Evolutionary conservation across 2,797 vertebrate species (phyloP), one percentile per base, ranked within the genome.

Genomic region (Alca torda): DNA sequence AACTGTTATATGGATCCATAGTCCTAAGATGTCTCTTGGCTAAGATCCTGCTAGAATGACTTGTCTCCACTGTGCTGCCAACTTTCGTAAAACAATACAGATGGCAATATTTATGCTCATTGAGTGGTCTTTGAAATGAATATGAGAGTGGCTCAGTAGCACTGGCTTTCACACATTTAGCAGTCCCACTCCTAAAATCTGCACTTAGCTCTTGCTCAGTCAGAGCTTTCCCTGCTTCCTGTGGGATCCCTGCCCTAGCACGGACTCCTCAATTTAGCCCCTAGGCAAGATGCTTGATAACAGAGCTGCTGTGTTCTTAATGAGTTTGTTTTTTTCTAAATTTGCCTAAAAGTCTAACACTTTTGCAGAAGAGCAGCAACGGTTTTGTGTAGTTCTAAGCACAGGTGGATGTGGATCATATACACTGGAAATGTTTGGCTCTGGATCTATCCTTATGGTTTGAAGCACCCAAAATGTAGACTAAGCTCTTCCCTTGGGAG

Each of bases 91-190:
- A 93, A 85, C 89, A 92, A 92, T 94, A 85, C 95, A 94, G 84
- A 95, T 92, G 93, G 84, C 92, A 95, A 73, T 92, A 92, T 80
- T 96, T 88, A 87, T 85, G 60, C 90, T 92, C 4, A 3, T 43
- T 90, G 93, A 93, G 80, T 82, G 68, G 74, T 91, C 90, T 94
- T 87, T 92, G 82, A 96, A 93, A 95, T 56, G 59, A 93, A 69
- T 82, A 78, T 28, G 35, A 89, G 69, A 69, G 50, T 37, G 31
- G 73, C 73, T 90, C 72, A 51, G 79, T n/a, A 83, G 70, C 69
- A 86, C 24, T 0, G 0, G 57, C 53, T 92, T 87, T 89, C 67
- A 84, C 63, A 37, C 56, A 64, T 60, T 60, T 65, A 90, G 65
- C 45, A 74, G 78, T 70, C 87, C 64, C 26, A 48, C 25, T 86